Percentiles rank a stretch among this genome's conserved stretches.
These are phyloP conservation scores for Odontocolon sp. DNA, from an alignment of 2,888 invertebrate genomes.

Conservation along the genomic window DNA sequence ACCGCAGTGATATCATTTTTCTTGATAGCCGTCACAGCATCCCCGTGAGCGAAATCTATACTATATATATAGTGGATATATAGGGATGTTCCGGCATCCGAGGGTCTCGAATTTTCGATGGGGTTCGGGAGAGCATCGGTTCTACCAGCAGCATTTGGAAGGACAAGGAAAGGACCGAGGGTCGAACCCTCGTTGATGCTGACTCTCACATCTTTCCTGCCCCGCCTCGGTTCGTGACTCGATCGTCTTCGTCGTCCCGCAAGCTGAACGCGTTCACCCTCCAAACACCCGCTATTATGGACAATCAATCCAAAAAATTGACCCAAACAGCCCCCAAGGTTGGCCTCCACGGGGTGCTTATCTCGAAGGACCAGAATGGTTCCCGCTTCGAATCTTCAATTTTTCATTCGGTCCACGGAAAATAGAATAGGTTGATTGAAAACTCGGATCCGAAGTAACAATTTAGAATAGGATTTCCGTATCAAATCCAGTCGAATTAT, in stretches of 20 bases:
- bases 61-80: conserved; percentile 70
- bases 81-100: conserved; percentile 53
- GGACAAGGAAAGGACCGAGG: conserved; percentile 66
- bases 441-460: conserved; percentile 15
- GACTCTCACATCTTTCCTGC: conserved; percentile 78
- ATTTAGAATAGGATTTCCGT: no score
- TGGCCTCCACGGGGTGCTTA: conserved; percentile 58
- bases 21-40: conserved; percentile 77
- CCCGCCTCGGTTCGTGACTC: conserved; percentile 77
- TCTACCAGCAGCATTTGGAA: conserved; percentile 42
- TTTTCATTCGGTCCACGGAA: conserved; percentile 48
- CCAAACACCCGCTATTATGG: conserved; percentile 78
- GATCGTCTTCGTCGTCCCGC: conserved; percentile 65
- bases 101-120: conserved; percentile 64
- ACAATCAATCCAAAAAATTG: conserved; percentile 77
- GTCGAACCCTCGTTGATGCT: conserved; percentile 76
- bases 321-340: conserved; percentile 59
- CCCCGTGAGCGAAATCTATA: conserved; percentile 65
- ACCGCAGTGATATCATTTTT: conserved; percentile 78
- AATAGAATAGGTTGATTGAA: conserved; percentile 40
- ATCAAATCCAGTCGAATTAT: no score
- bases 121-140: conserved; percentile 49
- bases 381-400: conserved; percentile 48
- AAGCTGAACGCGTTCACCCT: conserved; percentile 61
- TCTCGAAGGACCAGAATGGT: conserved; percentile 32